Base-by-base conservation (phyloP, 2,113 vertebrate species). In the Cranoglanis bouderius region DNA sequence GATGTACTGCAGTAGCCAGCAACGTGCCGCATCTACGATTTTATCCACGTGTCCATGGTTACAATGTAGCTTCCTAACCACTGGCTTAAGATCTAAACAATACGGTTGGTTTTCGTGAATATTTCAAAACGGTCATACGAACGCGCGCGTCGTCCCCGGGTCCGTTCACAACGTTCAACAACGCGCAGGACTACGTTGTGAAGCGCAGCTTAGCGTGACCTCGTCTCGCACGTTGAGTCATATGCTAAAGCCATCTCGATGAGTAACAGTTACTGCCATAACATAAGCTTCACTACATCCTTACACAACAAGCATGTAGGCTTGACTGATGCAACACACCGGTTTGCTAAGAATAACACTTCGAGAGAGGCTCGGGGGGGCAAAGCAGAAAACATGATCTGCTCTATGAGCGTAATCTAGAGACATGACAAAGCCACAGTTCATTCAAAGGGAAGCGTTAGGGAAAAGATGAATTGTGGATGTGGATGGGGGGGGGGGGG, bases 151-250 rank as follows among this genome's bases (percentile, higher is more conserved):
- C 70, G 26, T 67, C 82, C 2, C n/a, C 43, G 38, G 75, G 57
- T 78, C 81, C 55, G 49, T 85, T 80, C 88, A 91, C 19, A 88
- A 49, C 40, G 10, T 49, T 49, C 9, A 87, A 85, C 43, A 63
- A 88, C 81, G 32, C 8, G 55, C 46, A 49, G 9, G 9, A 8
- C 9, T 88, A 83, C 70, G 88, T 88, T 91, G 86, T 57, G 61
- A 55, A 83, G 86, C 85, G 65, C 75, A 89, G 67, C 77, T 51
- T 26, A 61, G 87, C 53, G 75, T 87, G 86, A 89, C 90, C 90
- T 91, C 88, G 87, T 89, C 86, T 88, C 90, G 83, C 88, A 59
- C 53, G 59, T 82, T 91, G 90, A 91, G 77, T 91, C 90, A 91
- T 85, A 86, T 75, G 86, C 81, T 70, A 87, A 87, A 90, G 57